Evolutionary conservation across 2,888 invertebrate species (phyloP), one percentile per base, ranked within the genome.

Genomic region (Eretmocerus hayati): DNA sequence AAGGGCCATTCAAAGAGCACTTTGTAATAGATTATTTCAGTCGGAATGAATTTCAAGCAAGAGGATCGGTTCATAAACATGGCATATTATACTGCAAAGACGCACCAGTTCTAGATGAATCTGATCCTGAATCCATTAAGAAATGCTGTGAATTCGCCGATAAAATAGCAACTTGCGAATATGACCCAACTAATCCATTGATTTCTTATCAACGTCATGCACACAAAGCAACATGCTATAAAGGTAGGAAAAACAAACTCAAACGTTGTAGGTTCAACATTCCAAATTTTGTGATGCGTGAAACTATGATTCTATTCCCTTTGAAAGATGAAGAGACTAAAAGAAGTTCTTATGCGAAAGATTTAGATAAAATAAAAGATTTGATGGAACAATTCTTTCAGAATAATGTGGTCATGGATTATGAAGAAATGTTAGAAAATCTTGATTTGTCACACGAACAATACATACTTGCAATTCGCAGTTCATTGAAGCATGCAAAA

Each of bases 31-130:
- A 56, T 44, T 49, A 36, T 26, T 56, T 47, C 43, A 26, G 35
- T 13, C 35, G 54, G 32, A 43, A 40, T 6, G 56, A 58, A 46
- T 56, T 58, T 44, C 54, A 58, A 37, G 51, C 51, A 18, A 36
- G 55, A 21, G 56, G 58, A 9, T 49, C 48, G 22, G 46, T 49
- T 8, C 55, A 56, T 46, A 20, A 30, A n/a, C 54, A 58, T 46
- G 35, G 37, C 21, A 33, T 57, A 9, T 18, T 50, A 11, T 56
- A 52, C 47, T 46, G 53, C 30, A 48, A 55, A 6, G 50, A 53
- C 50, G 42, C 50, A n/a, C 55, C 58, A 15, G 15, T 26, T 21
- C 48, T 49, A 30, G 20, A 47, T 23, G 35, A 42, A 16, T 21
- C 48, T 47, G 19, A 52, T 39, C 15, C 8, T 11, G 20, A 46